These are phyloP conservation scores for Ancistrus triradiatus DNA, from an alignment of 2,113 vertebrate species.

Conservation along the genomic window DNA sequence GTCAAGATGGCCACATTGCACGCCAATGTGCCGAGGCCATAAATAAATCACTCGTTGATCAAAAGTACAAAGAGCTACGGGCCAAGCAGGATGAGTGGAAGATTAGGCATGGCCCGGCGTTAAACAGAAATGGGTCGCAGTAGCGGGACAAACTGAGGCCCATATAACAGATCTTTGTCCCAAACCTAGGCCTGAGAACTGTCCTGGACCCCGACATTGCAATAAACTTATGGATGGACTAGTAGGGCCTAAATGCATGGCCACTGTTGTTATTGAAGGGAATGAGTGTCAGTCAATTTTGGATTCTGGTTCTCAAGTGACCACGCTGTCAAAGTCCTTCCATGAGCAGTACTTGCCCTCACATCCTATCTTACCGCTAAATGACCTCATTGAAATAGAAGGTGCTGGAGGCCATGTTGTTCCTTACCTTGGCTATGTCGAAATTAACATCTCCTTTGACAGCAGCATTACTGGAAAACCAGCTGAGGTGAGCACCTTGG, in stretches of 20 bases:
- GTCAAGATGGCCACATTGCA: slow-evolving; percentile 5
- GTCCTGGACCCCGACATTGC: not conserved
- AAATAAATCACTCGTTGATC: not conserved
- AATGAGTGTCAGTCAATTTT: not conserved
- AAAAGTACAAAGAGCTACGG: not conserved
- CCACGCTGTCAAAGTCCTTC: not conserved
- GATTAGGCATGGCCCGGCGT: not conserved
- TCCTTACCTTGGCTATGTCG: slow-evolving; percentile 20
- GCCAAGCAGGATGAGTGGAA: not conserved
- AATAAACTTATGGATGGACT: not conserved
- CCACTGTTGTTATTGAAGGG: not conserved
- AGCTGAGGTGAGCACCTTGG: not conserved
- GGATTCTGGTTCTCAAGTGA: not conserved
- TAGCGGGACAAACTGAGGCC: not conserved
- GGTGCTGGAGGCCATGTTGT: not conserved
- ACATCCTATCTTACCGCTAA: not conserved
- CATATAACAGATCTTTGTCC: not conserved
- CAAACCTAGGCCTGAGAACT: not conserved
- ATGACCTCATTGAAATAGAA: slow-evolving; percentile 8
- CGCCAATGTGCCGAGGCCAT: not conserved
- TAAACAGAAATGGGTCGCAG: not conserved
- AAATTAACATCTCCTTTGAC: not conserved
- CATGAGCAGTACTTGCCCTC: not conserved
- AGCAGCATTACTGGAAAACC: not conserved
- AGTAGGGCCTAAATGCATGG: not conserved